phyloP scores from a whole-genome alignment of 2,113 vertebrate species.

The Oenanthe oenanthe region DNA sequence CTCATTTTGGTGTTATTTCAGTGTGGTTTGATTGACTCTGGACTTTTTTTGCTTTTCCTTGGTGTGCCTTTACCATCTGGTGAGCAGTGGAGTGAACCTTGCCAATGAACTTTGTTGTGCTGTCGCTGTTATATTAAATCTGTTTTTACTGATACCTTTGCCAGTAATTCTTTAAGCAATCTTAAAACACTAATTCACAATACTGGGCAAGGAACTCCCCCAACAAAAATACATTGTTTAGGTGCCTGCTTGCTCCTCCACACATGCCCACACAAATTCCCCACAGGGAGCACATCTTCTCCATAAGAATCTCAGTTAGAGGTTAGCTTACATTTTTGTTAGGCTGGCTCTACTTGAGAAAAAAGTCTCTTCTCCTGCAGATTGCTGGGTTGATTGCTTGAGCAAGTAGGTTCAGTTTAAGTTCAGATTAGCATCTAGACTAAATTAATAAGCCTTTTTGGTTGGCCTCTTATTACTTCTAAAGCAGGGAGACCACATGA shows the following conservation, averaged over 20 bases:
- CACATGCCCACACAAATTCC: neutral
- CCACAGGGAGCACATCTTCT: neutral
- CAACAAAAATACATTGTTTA: neutral
- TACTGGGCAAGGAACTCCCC: neutral
- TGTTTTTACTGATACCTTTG: neutral
- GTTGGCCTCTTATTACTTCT: neutral
- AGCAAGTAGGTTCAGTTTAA: neutral
- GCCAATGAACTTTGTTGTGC: neutral
- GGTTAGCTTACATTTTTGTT: slow-evolving; percentile 18
- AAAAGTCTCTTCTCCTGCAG: neutral
- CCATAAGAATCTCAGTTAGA: neutral
- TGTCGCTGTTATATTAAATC: neutral
- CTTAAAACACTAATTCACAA: rapidly evolving
- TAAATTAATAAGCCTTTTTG: neutral
- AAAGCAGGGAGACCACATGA: neutral
- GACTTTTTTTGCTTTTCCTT: neutral
- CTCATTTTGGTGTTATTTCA: neutral
- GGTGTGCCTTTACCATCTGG: neutral
- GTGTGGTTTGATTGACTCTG: neutral
- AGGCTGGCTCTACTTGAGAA: slow-evolving; percentile 1
- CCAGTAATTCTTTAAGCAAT: neutral
- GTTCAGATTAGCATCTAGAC: slow-evolving; percentile 47
- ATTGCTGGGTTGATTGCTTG: neutral
- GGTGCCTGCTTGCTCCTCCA: neutral
- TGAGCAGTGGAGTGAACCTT: neutral